Conservation (phyloP, 2,797 vertebrate species). For the Petrocephalus sullivani region DNA sequence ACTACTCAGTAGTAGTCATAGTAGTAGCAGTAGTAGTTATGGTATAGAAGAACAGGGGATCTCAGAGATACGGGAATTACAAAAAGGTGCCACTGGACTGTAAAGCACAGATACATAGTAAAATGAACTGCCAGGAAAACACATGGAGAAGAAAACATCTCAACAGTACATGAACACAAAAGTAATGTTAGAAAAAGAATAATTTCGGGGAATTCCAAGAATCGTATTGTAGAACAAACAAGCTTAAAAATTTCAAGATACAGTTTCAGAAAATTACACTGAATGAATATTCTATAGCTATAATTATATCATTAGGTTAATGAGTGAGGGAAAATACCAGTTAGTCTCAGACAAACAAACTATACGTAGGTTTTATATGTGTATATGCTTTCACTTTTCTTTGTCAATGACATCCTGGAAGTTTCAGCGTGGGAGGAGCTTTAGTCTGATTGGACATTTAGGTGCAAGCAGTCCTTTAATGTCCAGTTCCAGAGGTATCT, state of each 20-base stretch:
- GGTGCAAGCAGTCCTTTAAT: conserved; percentile 43
- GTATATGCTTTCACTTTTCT: neutral
- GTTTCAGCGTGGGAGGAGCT: conserved; percentile 56
- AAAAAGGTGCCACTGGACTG: neutral
- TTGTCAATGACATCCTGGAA: neutral
- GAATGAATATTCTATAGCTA: neutral
- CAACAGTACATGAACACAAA: neutral
- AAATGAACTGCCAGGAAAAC: neutral
- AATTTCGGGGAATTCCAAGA: no score
- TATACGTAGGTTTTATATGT: neutral
- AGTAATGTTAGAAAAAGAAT: neutral
- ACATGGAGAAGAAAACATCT: neutral
- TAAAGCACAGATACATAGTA: neutral
- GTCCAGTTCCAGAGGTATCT: conserved; percentile 65
- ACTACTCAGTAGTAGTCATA: neutral
- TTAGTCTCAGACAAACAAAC: neutral
- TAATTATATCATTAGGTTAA: neutral
- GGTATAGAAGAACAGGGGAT: neutral
- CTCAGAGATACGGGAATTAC: neutral
- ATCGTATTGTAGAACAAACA: no score
- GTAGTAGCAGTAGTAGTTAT: neutral
- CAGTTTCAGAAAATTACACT: neutral
- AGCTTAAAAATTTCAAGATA: neutral
- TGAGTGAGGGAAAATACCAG: neutral
- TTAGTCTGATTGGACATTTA: conserved; percentile 64